phyloP scores from a whole-genome alignment of 1,140 invertebrate species.

The Drosophila saltans region DNA sequence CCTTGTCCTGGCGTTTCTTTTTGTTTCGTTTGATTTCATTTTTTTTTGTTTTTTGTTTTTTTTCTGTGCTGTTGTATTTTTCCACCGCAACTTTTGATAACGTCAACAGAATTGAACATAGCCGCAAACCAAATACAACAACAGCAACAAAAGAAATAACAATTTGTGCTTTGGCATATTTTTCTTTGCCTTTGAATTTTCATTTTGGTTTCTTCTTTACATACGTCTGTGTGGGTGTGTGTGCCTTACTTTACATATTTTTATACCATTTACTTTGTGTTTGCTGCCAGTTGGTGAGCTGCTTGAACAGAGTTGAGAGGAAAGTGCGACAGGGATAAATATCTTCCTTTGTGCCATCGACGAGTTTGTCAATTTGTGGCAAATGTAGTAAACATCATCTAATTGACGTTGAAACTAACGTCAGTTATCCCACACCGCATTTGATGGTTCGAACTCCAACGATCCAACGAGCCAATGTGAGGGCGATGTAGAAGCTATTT shows the following conservation, averaged over 20 bases:
- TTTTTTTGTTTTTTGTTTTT: constrained; percentile 14
- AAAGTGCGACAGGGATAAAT: constrained; percentile 12
- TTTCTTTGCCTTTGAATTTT: constrained; percentile 65
- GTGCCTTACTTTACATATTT: constrained; percentile 49
- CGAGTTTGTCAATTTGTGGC: constrained; percentile 75
- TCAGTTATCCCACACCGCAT: constrained; percentile 21
- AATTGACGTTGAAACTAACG: constrained; percentile 76
- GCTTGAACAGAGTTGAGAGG: neutral
- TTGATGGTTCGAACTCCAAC: constrained; percentile 24
- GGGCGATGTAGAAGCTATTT: neutral
- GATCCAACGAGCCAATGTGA: neutral
- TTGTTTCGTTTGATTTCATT: constrained; percentile 3
- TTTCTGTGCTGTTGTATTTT: constrained; percentile 27
- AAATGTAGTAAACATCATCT: constrained; percentile 78
- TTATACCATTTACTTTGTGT: constrained; percentile 31
- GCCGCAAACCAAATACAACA: constrained; percentile 66
- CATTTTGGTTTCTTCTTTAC: constrained; percentile 42
- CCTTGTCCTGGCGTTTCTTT: constrained; percentile 23
- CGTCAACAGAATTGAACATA: constrained; percentile 74
- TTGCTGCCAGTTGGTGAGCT: constrained; percentile 12
- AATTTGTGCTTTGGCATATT: constrained; percentile 55
- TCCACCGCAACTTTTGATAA: constrained; percentile 74
- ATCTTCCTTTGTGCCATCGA: constrained; percentile 47
- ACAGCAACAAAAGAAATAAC: constrained; percentile 30
- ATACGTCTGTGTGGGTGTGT: neutral